Conservation (phyloP, 2,797 vertebrate species). For the Sebastes matsubarae region DNA sequence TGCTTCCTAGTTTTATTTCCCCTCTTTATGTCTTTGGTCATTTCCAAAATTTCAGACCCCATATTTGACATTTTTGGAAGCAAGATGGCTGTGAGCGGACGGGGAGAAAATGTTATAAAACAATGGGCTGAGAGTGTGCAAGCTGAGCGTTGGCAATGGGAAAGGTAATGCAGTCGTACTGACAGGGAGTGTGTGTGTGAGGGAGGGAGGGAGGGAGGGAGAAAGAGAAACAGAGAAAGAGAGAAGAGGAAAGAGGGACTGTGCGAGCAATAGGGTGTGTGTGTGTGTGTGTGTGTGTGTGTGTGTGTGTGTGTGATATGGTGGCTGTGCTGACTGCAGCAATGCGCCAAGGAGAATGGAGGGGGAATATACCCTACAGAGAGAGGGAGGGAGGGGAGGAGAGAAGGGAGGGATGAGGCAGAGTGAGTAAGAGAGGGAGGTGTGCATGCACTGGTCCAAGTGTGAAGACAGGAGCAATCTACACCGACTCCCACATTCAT, state of each 20-base stretch:
- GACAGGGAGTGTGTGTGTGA: slow-evolving; percentile 22
- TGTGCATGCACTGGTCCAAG: slow-evolving; percentile 1
- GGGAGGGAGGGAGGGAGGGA: background rate
- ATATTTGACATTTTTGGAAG: slow-evolving; percentile 10
- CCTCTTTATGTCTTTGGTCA: background rate
- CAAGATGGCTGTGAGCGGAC: slow-evolving; percentile 18
- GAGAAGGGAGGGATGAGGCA: slow-evolving; percentile 44
- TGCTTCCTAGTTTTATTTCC: background rate
- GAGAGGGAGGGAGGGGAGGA: slow-evolving; percentile 43
- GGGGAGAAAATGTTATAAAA: slow-evolving; percentile 26
- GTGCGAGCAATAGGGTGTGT: slow-evolving; percentile 41
- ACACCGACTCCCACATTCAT: slow-evolving; percentile 71
- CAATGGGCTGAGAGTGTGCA: slow-evolving; percentile 39
- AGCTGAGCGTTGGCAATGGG: slow-evolving; percentile 56
- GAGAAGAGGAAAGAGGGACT: slow-evolving; percentile 24
- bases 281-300: slow-evolving; percentile 31
- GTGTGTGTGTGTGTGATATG: slow-evolving; percentile 58
- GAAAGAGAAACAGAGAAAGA: slow-evolving; percentile 19
- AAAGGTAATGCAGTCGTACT: slow-evolving; percentile 78
- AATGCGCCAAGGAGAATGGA: slow-evolving; percentile 84
- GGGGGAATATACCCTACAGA: slow-evolving; percentile 82
- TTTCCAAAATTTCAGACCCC: background rate
- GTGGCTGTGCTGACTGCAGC: slow-evolving; percentile 81
- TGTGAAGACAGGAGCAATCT: slow-evolving; percentile 66
- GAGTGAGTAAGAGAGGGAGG: slow-evolving; percentile 50